phyloP scores from a whole-genome alignment of 2,113 vertebrate genomes.

The Rhodinocichla rosea region DNA sequence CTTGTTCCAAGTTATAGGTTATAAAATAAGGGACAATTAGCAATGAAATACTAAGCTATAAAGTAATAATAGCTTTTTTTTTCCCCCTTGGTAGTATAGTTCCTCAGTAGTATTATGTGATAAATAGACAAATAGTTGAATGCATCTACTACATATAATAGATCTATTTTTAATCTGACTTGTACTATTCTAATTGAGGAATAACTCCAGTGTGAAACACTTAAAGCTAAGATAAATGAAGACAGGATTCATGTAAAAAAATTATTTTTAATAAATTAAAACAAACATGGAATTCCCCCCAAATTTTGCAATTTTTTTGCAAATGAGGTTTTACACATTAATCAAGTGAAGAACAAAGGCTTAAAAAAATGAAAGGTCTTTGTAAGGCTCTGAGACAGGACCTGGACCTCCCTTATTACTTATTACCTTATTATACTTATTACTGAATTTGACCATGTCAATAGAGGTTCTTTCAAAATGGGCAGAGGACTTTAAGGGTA shows the following conservation, averaged over 20 bases:
- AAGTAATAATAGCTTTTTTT: neutral
- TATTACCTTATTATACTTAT: neutral
- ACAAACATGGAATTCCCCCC: neutral
- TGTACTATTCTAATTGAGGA: neutral
- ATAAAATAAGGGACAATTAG: conserved; percentile 8
- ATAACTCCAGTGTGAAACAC: neutral
- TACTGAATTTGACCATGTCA: neutral
- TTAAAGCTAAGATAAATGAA: neutral
- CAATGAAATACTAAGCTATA: neutral
- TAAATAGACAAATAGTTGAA: neutral
- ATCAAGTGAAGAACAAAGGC: neutral
- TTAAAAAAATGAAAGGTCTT: neutral
- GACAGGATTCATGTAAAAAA: neutral
- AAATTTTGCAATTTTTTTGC: neutral
- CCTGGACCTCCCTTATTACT: neutral
- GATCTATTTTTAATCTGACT: neutral
- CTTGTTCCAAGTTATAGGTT: neutral
- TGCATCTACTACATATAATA: neutral
- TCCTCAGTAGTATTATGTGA: neutral
- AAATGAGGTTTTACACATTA: neutral
- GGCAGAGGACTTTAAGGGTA: neutral
- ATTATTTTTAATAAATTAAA: neutral
- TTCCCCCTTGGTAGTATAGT: neutral
- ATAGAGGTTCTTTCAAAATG: neutral
- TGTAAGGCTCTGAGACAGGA: neutral